Conservation (phyloP, 2,888 invertebrate genomes). For the Chelonus formosanus region DNA sequence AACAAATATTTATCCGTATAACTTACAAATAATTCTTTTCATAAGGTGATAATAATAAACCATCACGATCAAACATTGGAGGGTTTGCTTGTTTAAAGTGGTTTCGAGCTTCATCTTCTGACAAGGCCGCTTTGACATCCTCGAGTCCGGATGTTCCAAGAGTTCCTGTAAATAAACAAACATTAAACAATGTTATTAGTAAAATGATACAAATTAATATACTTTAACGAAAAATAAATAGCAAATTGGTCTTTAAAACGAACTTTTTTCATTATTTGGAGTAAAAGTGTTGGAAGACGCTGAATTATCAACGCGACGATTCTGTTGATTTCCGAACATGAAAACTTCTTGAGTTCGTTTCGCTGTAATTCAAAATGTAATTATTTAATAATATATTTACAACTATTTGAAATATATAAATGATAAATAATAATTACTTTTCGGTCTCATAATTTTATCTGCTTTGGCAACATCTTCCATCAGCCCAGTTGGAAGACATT, state of each 20-base stretch:
- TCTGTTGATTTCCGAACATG: conserved; percentile 65
- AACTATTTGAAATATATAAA: too few relatives aligned
- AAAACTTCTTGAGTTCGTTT: conserved; percentile 64
- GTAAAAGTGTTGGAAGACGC: conserved; percentile 41
- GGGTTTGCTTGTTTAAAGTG: too few relatives aligned
- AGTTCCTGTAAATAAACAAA: conserved; percentile 45
- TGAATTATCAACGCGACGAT: conserved; percentile 48
- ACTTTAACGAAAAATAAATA: background rate
- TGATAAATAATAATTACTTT: conserved; percentile 47
- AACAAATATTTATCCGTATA: background rate
- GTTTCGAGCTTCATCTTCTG: conserved; percentile 43
- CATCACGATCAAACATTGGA: conserved; percentile 45
- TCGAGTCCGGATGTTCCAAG: conserved; percentile 54
- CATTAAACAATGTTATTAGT: too few relatives aligned
- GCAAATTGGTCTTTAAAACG: conserved; percentile 31
- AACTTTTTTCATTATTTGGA: conserved; percentile 53
- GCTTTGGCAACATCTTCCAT: conserved; percentile 55
- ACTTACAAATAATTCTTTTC: conserved; percentile 56
- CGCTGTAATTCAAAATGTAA: conserved; percentile 45
- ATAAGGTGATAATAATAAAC: conserved; percentile 39
- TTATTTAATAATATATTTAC: background rate
- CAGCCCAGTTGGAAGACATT: conserved; percentile 53
- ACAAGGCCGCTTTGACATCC: conserved; percentile 47
- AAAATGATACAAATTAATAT: too few relatives aligned
- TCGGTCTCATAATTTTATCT: conserved; percentile 55